Conservation (phyloP, 2,113 vertebrate species). For the Zonotrichia leucophrys region DNA sequence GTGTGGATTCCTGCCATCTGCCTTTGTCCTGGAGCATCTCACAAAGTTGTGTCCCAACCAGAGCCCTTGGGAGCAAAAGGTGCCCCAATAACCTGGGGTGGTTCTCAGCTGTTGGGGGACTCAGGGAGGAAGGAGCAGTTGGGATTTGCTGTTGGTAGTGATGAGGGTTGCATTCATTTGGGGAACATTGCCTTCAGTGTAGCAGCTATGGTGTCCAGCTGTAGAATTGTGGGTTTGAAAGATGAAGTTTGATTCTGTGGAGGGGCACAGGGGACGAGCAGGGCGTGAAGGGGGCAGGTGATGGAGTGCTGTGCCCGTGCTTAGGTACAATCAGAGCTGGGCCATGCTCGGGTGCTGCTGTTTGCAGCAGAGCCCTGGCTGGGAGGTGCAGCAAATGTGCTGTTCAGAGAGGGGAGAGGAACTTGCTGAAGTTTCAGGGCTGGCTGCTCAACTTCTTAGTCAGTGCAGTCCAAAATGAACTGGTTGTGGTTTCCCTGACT, state of each 20-base stretch:
- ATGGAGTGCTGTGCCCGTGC: fast-evolving
- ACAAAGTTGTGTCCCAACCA: neutral
- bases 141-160: neutral
- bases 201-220: neutral
- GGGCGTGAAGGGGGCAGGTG: neutral
- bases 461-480: neutral
- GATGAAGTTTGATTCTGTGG: neutral
- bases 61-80: neutral
- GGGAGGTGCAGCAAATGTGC: neutral
- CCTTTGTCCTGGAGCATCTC: neutral
- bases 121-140: neutral
- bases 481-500: neutral
- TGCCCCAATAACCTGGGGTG: fast-evolving
- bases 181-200: neutral
- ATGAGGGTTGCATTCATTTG: neutral
- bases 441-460: neutral
- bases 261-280: neutral
- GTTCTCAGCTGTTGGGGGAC: neutral
- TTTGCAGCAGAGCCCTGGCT: neutral
- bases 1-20: neutral
- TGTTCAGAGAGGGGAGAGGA: neutral
- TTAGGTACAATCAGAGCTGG: neutral
- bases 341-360: neutral
- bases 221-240: neutral
- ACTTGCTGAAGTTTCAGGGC: neutral